A percentile compares a stretch with the other conserved stretches of the same genome.
Evolutionary conservation across 2,113 vertebrate species (phyloP).

Genomic region (Silurus asotus): DNA sequence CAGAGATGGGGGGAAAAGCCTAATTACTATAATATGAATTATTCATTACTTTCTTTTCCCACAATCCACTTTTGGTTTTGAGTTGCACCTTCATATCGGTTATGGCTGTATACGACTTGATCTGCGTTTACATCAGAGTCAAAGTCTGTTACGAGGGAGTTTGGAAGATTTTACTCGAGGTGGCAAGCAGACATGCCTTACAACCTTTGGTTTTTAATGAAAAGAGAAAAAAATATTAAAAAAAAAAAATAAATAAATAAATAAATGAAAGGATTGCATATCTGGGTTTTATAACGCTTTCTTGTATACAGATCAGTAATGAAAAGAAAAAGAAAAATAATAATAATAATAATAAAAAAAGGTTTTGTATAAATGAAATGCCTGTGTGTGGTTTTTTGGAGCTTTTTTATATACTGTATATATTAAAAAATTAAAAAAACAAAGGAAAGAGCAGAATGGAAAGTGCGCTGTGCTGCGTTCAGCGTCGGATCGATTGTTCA

Average conservation of each 20-base stretch:
- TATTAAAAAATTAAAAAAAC: neutral
- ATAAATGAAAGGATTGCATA: constrained; percentile 69
- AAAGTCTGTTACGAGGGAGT: constrained; percentile 48
- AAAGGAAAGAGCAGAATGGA: neutral
- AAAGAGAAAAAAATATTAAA: constrained; percentile 44
- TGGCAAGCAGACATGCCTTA: constrained; percentile 76
- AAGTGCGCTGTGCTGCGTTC: neutral
- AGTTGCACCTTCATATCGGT: neutral
- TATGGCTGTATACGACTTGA: constrained; percentile 8
- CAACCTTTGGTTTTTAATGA: constrained; percentile 64
- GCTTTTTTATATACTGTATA: neutral
- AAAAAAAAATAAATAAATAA: constrained; percentile 42
- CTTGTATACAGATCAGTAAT: constrained; percentile 75
- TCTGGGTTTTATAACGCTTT: constrained; percentile 80
- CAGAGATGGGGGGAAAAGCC: neutral
- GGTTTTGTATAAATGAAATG: constrained; percentile 66
- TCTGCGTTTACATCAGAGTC: constrained; percentile 53
- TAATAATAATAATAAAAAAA: neutral
- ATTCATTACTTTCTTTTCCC: neutral
- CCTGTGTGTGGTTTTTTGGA: neutral
- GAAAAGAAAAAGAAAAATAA: constrained; percentile 62
- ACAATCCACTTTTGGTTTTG: constrained; percentile 2
- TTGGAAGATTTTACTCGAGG: neutral
- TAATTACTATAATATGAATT: constrained; percentile 18
- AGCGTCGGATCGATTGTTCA: neutral